Evolutionary conservation across 2,113 vertebrate species (phyloP).

Genomic region (Anser cygnoides): DNA sequence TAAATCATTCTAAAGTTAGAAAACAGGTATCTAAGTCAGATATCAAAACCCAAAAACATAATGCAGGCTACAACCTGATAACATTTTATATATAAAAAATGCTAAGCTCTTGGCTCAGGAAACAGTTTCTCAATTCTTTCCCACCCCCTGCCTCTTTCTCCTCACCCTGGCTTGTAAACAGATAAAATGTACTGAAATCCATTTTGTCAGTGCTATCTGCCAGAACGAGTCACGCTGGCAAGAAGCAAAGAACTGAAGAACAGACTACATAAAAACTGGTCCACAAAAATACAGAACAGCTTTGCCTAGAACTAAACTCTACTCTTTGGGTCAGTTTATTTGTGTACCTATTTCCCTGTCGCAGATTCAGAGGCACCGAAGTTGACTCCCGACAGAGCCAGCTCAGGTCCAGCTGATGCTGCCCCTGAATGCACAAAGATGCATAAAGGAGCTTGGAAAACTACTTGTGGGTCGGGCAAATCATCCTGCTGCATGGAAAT

Average conservation of each 20-base stretch:
- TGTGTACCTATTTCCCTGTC: background rate
- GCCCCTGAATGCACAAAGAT: background rate
- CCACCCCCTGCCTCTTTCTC: background rate
- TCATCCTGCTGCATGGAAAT: background rate
- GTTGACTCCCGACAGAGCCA: background rate
- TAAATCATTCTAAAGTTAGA: background rate
- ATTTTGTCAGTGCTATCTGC: background rate
- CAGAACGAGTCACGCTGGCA: background rate
- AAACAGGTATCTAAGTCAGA: background rate
- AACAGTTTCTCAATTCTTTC: background rate
- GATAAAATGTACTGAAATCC: background rate
- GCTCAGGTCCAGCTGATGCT: background rate
- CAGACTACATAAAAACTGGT: background rate
- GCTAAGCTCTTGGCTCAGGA: background rate
- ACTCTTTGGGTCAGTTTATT: background rate
- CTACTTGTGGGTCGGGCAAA: background rate
- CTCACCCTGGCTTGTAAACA: background rate
- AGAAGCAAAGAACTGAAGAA: background rate
- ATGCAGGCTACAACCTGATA: background rate
- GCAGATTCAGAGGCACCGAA: background rate
- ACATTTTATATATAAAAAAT: background rate
- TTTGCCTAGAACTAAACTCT: background rate
- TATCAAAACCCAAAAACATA: background rate
- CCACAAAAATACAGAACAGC: background rate
- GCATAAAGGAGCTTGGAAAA: background rate